Conservation (phyloP, 2,113 vertebrate genomes). For the Peucedramus taeniatus region DNA sequence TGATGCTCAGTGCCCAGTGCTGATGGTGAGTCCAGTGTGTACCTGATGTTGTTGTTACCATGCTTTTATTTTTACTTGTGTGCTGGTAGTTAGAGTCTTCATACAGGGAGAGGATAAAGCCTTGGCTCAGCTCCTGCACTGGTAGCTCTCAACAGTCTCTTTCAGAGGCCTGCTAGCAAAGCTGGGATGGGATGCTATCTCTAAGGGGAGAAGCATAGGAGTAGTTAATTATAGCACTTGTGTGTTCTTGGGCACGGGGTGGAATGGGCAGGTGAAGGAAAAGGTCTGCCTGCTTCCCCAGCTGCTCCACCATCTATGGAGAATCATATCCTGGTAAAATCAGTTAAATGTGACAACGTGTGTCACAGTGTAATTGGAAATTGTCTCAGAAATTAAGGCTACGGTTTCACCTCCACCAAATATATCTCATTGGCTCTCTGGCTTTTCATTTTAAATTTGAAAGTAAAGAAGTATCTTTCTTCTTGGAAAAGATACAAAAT, state of each 20-base stretch:
- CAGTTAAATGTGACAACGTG: not conserved
- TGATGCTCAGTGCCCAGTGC: not conserved
- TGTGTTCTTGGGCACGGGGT: not conserved
- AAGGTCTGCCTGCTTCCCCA: not conserved
- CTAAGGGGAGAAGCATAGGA: not conserved
- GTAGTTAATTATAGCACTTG: not conserved
- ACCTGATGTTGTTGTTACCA: accelerated
- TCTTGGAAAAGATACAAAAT: not conserved
- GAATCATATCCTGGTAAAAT: not conserved
- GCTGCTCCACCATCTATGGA: not conserved
- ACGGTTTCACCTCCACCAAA: not conserved
- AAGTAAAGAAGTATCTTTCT: not conserved
- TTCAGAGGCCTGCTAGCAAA: not conserved
- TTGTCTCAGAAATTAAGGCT: not conserved
- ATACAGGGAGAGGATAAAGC: not conserved
- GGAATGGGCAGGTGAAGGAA: not conserved
- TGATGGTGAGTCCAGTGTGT: not conserved
- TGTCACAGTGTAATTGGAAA: not conserved
- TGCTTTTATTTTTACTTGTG: not conserved
- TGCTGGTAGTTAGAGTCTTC: not conserved
- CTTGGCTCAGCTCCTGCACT: not conserved
- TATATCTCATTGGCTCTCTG: not conserved
- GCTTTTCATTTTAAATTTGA: not conserved
- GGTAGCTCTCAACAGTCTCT: not conserved
- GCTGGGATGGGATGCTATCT: not conserved